Evolutionary conservation across 2,797 vertebrate genomes (phyloP), one percentile per base, ranked within the genome.

Genomic region (Onychomys torridus): DNA sequence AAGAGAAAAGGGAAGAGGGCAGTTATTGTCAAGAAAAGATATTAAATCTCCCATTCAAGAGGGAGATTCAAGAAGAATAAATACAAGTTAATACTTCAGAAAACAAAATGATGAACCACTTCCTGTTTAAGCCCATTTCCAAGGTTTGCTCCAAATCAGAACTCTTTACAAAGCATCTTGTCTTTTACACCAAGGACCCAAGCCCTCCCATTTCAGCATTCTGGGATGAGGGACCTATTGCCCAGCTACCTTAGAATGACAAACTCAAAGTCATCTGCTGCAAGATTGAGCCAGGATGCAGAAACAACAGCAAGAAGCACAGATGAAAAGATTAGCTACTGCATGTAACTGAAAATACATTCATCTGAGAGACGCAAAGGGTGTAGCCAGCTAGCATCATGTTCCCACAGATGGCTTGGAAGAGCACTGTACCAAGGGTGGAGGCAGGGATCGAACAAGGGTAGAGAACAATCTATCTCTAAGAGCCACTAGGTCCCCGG

Each of bases 251-350:
- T 89, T 89, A 79, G 93, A 92, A 78, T 76, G 86, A 96, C 82
- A 91, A 93, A 95, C 12, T 46, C 67, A 43, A 87, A 95, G 83
- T 19, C 25, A 94, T 77, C 29, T 4, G 6, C 43, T 92, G 43
- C 76, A 94, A 93, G 90, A 97, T 49, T 79, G 90, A 93, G 49
- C 71, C 71, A 77, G 63, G 84, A 84, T 86, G 69, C 12, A 88
- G 34, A 96, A 93, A 93, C 43, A 96, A 83, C 49, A 94, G 59
- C 57, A 89, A 46, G 73, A 91, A 71, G 93, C 93, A 90, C 34
- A 86, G 71, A 91, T 86, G 73, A 96, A 96, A 90, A 92, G 84
- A 86, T 10, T 10, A 82, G 46, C 43, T 93, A 75, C 81, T 97
- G 21, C 65, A 57, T 84, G 32, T 25, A 89, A 90, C 73, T 52